phyloP scores from a whole-genome alignment of 2,888 invertebrate genomes.

The Ceramica pisi region DNA sequence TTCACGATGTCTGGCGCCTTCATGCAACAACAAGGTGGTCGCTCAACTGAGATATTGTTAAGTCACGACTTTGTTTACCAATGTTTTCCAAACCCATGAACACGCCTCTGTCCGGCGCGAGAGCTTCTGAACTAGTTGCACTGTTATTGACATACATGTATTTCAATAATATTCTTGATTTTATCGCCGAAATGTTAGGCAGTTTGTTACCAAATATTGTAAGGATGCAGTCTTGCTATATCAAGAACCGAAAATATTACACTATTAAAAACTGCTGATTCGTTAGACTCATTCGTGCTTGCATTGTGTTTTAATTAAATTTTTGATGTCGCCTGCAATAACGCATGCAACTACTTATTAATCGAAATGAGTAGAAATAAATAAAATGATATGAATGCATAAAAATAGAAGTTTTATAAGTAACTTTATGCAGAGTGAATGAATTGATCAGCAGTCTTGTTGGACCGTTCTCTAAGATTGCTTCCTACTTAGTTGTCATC shows the following conservation, averaged over 20 bases:
- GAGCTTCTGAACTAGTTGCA: conserved; percentile 53
- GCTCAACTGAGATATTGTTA: conserved; percentile 47
- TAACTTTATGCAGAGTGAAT: conserved; percentile 29
- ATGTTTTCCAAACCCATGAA: conserved; percentile 58
- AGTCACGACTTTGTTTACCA: conserved; percentile 61
- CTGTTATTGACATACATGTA: conserved; percentile 73
- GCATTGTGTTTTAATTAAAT: conserved; percentile 23
- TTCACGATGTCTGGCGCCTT: conserved; percentile 11
- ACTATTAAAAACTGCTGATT: conserved; percentile 6
- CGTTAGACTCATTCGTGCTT: not conserved
- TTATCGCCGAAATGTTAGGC: conserved; percentile 5
- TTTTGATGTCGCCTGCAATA: conserved; percentile 21
- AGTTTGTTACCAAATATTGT: conserved; percentile 11
- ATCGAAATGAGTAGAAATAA: conserved; percentile 43
- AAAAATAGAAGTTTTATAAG: conserved; percentile 43
- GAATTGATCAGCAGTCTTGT: conserved; percentile 31
- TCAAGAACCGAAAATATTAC: not conserved
- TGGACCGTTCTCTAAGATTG: conserved; percentile 53
- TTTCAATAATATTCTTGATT: conserved; percentile 45
- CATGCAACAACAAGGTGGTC: not conserved
- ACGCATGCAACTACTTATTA: conserved; percentile 20
- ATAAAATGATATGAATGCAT: conserved; percentile 33
- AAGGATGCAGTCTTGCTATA: not conserved
- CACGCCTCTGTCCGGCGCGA: conserved; percentile 57
- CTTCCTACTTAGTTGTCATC: conserved; percentile 63